Base-by-base conservation (phyloP, 1,140 invertebrate species). In the Ganaspis sp. region DNA sequence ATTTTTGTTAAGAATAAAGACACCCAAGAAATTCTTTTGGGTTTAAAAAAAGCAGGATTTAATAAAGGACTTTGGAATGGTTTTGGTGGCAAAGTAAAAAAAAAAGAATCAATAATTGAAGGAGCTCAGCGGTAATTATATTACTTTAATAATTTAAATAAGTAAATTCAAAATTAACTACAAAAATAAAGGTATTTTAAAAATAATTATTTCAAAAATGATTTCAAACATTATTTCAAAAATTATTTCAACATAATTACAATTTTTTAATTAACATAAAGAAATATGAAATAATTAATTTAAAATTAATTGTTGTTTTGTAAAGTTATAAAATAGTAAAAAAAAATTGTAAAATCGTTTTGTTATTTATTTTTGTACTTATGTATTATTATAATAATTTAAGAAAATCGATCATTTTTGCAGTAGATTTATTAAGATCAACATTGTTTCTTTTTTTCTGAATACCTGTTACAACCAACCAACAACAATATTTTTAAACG, bases 21-120 rank as follows among this genome's bases (percentile, higher is more conserved):
- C 53, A 84, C 90, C 45, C 82, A 87, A 6, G 81, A 92, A 73
- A 88, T 96, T 49, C 89, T 96, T 11, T 89, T 96, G 19, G 95
- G 95, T 1, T 90, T 93, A 34, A 96, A 96, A 87, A 96, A 96
- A 86, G 89, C 94, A 79, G 95, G 95, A 42, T 95, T 96, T 83
- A 95, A 95, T 9, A 74, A 88, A 64, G 94, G 94, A 69, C 93
- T 93, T 81, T 96, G 95, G 95, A 96, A 96, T 90, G 95, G 95
- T 71, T 96, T 96, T 92, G 95, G 95, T n/a, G 95, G 95, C 9
- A 96, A 96, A 92, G 92, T 96, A 6, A 93, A 96, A 84, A 78
- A 87, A 9, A 92, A 93, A 49, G 95, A 96, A 92, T 92, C 92
- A 4, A 93, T 95, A 38, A 37, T 92, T 15, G 91, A 94, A 71